phyloP scores from a whole-genome alignment of 2,797 vertebrate genomes.

The Tamandua tetradactyla region DNA sequence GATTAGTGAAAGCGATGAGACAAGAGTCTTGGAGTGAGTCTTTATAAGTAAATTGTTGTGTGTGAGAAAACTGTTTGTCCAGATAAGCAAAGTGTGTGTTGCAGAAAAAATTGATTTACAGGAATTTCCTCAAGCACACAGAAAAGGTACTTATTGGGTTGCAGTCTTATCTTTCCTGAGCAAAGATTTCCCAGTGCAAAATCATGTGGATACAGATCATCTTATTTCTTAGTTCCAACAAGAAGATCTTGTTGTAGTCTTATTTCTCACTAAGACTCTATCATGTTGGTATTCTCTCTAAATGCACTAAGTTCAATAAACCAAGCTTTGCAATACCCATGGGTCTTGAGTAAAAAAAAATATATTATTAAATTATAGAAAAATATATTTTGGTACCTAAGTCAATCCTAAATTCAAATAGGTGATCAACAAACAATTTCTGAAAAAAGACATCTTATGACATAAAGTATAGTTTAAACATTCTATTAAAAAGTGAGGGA shows the following conservation, averaged over 20 bases:
- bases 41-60: not conserved
- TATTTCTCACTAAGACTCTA: not conserved
- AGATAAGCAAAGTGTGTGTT: not conserved
- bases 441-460: not conserved
- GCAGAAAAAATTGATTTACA: not conserved
- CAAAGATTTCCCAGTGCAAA: not conserved
- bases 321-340: not conserved
- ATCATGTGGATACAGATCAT: not conserved
- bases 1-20: not conserved
- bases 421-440: not conserved
- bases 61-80: not conserved
- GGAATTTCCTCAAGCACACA: not conserved
- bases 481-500: not conserved
- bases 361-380: not conserved
- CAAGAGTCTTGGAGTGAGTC: not conserved
- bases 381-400: not conserved
- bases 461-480: conserved; percentile 5
- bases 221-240: not conserved
- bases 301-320: not conserved
- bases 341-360: not conserved
- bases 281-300: not conserved
- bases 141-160: not conserved
- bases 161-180: not conserved
- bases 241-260: not conserved
- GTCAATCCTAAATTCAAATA: not conserved